phyloP scores from a whole-genome alignment of 2,797 vertebrate species.

The Syngnathus acus region DNA sequence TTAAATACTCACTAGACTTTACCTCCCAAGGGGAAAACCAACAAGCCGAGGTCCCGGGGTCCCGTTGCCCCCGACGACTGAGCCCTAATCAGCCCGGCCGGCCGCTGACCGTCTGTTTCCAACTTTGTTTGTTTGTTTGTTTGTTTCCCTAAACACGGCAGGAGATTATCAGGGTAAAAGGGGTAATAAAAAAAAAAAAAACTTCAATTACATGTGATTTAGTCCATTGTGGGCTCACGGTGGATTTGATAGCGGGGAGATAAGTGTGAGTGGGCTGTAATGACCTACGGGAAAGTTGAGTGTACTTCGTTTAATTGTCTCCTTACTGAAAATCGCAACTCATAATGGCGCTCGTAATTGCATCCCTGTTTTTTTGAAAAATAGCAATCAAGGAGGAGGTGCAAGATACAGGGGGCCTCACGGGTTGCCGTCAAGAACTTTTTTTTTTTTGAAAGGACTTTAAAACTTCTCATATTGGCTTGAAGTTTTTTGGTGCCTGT shows the following conservation, averaged over 20 bases:
- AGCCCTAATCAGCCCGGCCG: constrained; percentile 54
- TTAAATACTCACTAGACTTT: constrained; percentile 24
- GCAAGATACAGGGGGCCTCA: constrained; percentile 20
- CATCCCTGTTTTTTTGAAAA: constrained; percentile 6
- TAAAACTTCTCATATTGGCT: constrained; percentile 14
- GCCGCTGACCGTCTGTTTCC: constrained; percentile 50
- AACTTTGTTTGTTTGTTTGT: constrained; percentile 65
- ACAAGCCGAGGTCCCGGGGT: constrained; percentile 42
- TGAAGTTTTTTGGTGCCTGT: constrained; percentile 17
- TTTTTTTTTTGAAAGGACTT: constrained; percentile 18
- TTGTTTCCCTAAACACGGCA: constrained; percentile 44
- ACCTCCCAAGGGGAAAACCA: constrained; percentile 56
- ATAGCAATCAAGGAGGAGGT: background rate
- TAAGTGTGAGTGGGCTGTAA: constrained; percentile 52
- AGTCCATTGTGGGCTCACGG: constrained; percentile 45
- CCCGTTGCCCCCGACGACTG: constrained; percentile 53
- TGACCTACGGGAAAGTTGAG: constrained; percentile 56
- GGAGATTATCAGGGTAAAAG: constrained; percentile 51
- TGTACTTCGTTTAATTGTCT: constrained; percentile 30
- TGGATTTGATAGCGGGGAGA: constrained; percentile 54
- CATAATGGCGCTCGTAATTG: constrained; percentile 17
- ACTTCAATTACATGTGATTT: constrained; percentile 61
- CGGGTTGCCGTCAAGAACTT: constrained; percentile 25
- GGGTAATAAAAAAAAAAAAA: constrained; percentile 35
- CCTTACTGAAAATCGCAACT: constrained; percentile 44